Percentiles rank a stretch among this genome's conserved stretches.
Conservation (phyloP, 2,113 vertebrate species). For the Canis aureus region DNA sequence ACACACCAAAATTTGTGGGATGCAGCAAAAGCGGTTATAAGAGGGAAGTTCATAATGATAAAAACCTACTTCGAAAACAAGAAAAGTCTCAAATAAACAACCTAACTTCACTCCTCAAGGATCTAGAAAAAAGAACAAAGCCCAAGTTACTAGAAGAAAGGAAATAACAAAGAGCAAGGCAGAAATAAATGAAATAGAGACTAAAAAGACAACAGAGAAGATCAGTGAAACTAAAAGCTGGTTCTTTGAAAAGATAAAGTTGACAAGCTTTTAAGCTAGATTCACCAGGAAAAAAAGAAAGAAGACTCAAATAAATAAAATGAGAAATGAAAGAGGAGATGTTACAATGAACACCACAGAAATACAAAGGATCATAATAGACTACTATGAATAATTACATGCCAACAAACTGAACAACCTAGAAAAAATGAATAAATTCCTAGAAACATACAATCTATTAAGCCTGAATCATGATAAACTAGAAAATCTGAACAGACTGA, state of each 20-base stretch:
- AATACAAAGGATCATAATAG: neutral
- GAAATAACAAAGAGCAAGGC: neutral
- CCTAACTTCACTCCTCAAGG: neutral
- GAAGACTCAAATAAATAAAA: neutral
- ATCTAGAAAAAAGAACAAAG: neutral
- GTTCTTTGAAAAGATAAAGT: neutral
- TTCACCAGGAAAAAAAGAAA: neutral
- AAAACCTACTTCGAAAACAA: neutral
- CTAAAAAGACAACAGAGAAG: neutral
- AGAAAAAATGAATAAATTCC: neutral
- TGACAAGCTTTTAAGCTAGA: neutral
- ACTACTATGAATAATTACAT: neutral
- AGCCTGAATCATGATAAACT: neutral
- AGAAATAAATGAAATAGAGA: neutral
- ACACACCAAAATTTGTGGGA: neutral
- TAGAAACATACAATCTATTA: neutral
- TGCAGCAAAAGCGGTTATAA: neutral
- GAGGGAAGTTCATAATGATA: neutral
- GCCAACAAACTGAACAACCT: neutral
- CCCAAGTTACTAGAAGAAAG: neutral
- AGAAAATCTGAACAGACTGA: neutral
- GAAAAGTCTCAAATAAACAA: neutral
- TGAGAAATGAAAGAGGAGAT: neutral
- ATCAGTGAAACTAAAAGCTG: neutral
- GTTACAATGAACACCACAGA: neutral